A percentile compares a stretch with the other conserved stretches of the same genome.
These are phyloP conservation scores for Drosophila subobscura DNA, from an alignment of 1,140 invertebrate genomes.

Conservation along the genomic window DNA sequence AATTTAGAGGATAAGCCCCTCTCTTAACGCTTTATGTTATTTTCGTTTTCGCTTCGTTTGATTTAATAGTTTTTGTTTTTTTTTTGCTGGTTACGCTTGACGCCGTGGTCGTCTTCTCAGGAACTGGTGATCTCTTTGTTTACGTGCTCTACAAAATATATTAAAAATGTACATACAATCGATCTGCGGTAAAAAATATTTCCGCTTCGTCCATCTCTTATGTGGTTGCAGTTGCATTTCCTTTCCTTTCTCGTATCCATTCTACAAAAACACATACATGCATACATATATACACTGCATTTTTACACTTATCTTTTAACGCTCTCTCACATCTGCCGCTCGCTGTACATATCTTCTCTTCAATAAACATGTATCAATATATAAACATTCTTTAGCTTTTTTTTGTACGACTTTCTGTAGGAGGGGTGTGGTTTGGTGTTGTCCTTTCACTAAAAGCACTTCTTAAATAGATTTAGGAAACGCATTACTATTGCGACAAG, in stretches of 20 bases:
- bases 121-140: constrained; percentile 65
- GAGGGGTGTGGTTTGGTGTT: constrained; percentile 13
- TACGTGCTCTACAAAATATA: constrained; percentile 44
- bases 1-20: constrained; percentile 34
- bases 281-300: constrained; percentile 5
- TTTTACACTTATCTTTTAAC: constrained; percentile 19
- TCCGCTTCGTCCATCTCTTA: constrained; percentile 19
- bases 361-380: constrained; percentile 30
- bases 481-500: constrained; percentile 77
- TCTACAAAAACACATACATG: constrained; percentile 38
- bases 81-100: no score
- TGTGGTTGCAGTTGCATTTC: neutral
- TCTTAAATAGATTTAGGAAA: constrained; percentile 81
- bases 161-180: constrained; percentile 57
- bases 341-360: constrained; percentile 6
- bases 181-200: constrained; percentile 54
- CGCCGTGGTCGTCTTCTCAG: constrained; percentile 48
- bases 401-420: constrained; percentile 56
- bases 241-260: constrained; percentile 3
- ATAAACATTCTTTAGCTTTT: constrained; percentile 39
- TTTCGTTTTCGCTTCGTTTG: constrained; percentile 43
- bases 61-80: constrained; percentile 12
- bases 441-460: constrained; percentile 74
- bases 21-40: constrained; percentile 68
- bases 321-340: neutral